phyloP scores from a whole-genome alignment of 2,113 vertebrate species.

The Oncorhynchus clarkii region DNA sequence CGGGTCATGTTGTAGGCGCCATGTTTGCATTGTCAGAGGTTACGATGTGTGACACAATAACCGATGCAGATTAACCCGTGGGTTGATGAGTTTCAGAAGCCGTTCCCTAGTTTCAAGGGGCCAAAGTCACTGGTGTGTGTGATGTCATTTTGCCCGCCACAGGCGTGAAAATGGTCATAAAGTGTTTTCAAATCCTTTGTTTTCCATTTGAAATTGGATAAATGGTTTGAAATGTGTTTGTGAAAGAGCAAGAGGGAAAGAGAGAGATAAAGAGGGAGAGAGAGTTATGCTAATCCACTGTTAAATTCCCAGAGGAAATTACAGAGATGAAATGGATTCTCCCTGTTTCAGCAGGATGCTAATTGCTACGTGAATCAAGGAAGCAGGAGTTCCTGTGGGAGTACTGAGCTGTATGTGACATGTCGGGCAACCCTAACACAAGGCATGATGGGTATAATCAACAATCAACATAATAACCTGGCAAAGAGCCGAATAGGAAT shows the following conservation, averaged over 20 bases:
- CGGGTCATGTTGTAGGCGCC: not conserved
- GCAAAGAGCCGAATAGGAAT: too few relatives aligned
- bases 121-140: constrained; percentile 27
- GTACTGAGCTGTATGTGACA: too few relatives aligned
- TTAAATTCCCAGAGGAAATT: constrained; percentile 16
- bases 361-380: too few relatives aligned
- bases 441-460: too few relatives aligned
- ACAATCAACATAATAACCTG: too few relatives aligned
- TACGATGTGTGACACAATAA: not conserved
- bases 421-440: too few relatives aligned
- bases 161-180: constrained; percentile 54
- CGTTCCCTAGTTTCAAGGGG: constrained; percentile 26
- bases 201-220: constrained; percentile 53
- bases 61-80: constrained; percentile 46
- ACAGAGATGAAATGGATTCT: too few relatives aligned
- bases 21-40: not conserved
- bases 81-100: constrained; percentile 43
- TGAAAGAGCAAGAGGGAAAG: not conserved
- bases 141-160: constrained; percentile 49
- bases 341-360: too few relatives aligned
- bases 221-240: constrained; percentile 17
- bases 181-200: constrained; percentile 49
- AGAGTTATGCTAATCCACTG: constrained; percentile 14
- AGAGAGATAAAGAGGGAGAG: not conserved
- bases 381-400: too few relatives aligned